Evolutionary conservation across 2,113 vertebrate genomes (phyloP).

Genomic region (Triplophysa tibetana): DNA sequence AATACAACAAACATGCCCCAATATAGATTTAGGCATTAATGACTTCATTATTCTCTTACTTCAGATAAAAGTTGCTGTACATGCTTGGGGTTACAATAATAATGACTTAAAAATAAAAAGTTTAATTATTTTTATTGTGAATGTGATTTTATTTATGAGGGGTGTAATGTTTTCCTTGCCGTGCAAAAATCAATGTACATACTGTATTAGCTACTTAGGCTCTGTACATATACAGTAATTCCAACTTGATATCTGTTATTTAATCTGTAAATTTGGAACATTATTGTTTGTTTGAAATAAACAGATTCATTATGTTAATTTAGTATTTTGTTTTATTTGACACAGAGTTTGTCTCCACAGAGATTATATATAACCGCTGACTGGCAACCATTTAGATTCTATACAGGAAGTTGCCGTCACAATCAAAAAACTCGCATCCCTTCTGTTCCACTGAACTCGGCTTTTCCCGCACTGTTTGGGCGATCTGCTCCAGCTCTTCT

Average conservation of each 20-base stretch:
- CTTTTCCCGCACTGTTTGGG: conserved; percentile 39
- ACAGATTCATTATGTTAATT: conserved; percentile 61
- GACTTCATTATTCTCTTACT: not conserved
- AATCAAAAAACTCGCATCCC: conserved; percentile 80
- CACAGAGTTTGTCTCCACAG: no score
- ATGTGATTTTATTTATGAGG: conserved; percentile 50
- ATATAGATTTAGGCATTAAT: not conserved
- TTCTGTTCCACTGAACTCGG: conserved; percentile 63
- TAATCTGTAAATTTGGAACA: conserved; percentile 70
- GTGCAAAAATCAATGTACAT: conserved; percentile 65
- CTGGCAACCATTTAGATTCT: conserved; percentile 67
- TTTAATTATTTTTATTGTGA: conserved; percentile 49
- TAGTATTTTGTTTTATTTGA: not conserved
- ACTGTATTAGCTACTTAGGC: conserved; percentile 52
- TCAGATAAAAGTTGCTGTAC: not conserved
- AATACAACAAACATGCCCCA: not conserved
- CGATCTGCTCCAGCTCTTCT: conserved; percentile 60
- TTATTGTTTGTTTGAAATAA: conserved; percentile 70
- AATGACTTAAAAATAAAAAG: conserved; percentile 24
- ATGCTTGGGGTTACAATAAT: not conserved
- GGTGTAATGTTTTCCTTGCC: conserved; percentile 55
- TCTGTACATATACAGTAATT: conserved; percentile 70
- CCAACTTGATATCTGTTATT: conserved; percentile 65
- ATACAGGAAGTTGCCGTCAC: conserved; percentile 80
- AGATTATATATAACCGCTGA: no score